These are phyloP conservation scores for Physella acuta DNA, from an alignment of 1,140 invertebrate genomes.

Conservation along the genomic window DNA sequence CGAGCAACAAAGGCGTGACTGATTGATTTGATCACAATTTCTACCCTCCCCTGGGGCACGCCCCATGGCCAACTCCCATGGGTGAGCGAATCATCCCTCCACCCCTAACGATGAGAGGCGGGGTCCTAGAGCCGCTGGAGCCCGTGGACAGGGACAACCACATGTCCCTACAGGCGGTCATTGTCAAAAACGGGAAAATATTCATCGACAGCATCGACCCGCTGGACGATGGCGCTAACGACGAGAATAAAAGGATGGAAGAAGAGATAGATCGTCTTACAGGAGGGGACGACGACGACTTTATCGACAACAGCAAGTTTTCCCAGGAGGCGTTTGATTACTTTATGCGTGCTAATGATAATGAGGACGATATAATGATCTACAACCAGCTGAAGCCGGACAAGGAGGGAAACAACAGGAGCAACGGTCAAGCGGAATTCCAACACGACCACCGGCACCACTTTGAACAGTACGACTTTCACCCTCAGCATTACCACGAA, in stretches of 20 bases:
- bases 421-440: neutral
- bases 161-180: constrained; percentile 29
- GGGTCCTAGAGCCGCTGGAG: constrained; percentile 23
- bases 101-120: constrained; percentile 19
- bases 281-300: constrained; percentile 15
- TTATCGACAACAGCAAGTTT: constrained; percentile 10
- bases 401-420: neutral
- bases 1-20: too few relatives aligned
- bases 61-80: constrained; percentile 16
- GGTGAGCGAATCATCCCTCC: constrained; percentile 16
- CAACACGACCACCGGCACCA: neutral
- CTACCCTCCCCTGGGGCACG: too few relatives aligned
- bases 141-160: constrained; percentile 11
- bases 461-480: neutral
- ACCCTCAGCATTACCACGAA: neutral
- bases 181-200: constrained; percentile 33
- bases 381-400: constrained; percentile 2
- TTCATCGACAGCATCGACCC: constrained; percentile 26
- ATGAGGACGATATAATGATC: constrained; percentile 15
- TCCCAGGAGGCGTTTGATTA: constrained; percentile 27
- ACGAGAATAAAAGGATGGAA: constrained; percentile 10
- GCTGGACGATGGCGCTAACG: constrained; percentile 5
- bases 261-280: constrained; percentile 15
- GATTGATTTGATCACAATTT: too few relatives aligned
- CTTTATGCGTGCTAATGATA: constrained; percentile 25